Evolutionary conservation across 2,888 invertebrate genomes (phyloP).

Genomic region (Spicauda simplicius): DNA sequence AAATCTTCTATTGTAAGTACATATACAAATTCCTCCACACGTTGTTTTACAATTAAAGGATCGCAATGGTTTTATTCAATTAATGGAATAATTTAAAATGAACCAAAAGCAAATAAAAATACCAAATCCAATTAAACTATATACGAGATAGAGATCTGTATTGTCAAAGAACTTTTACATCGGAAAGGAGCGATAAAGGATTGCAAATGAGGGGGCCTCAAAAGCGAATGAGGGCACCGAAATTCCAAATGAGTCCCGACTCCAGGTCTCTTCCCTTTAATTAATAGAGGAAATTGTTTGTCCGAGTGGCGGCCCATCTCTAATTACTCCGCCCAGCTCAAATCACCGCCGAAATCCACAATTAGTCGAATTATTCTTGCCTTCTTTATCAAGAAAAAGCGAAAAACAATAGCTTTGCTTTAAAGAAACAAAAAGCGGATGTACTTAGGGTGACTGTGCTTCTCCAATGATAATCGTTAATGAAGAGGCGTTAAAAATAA

Average conservation of each 20-base stretch:
- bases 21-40: no score
- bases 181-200: constrained; percentile 72
- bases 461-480: no score
- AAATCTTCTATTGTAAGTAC: no score
- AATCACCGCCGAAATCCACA: constrained; percentile 49
- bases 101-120: background rate
- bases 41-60: no score
- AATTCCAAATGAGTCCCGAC: constrained; percentile 56
- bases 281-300: constrained; percentile 76
- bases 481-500: no score
- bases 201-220: constrained; percentile 70
- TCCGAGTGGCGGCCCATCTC: constrained; percentile 60
- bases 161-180: constrained; percentile 44
- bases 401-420: constrained; percentile 1
- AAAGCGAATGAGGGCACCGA: constrained; percentile 10
- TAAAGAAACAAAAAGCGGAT: background rate
- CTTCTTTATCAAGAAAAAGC: background rate
- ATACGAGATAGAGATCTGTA: constrained; percentile 11
- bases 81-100: background rate
- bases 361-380: constrained; percentile 25
- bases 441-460: no score
- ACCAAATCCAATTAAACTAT: constrained; percentile 16
- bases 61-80: no score
- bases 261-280: constrained; percentile 60
- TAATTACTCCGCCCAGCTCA: constrained; percentile 62